These are phyloP conservation scores for Parnassius glacialis DNA, from an alignment of 2,888 invertebrate species.

Conservation along the genomic window DNA sequence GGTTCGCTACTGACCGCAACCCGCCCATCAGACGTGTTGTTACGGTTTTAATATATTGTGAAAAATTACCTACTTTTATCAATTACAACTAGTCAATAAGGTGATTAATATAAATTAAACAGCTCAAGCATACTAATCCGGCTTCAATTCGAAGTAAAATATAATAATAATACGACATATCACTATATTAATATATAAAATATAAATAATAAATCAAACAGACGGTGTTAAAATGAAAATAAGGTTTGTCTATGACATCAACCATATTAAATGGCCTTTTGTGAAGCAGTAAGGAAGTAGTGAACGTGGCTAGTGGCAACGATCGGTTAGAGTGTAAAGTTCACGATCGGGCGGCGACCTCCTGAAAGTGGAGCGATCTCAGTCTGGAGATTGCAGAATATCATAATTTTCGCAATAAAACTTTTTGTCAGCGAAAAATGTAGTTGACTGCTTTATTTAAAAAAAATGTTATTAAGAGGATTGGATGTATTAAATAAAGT, in stretches of 20 bases:
- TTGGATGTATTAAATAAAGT: no score
- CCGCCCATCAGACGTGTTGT: conserved; percentile 12
- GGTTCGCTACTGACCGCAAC: conserved; percentile 5
- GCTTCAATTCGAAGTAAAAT: no score
- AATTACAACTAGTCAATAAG: background rate
- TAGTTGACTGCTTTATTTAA: no score
- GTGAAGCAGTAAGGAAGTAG: conserved; percentile 30
- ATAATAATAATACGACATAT: no score
- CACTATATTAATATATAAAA: no score
- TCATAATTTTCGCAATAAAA: conserved; percentile 4
- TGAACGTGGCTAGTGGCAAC: conserved; percentile 1
- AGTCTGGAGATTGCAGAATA: conserved; percentile 13
- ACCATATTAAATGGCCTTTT: no score
- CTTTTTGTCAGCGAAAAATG: background rate
- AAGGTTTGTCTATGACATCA: no score
- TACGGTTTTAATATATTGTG: conserved; percentile 11
- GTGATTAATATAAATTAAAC: background rate
- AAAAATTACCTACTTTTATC: conserved; percentile 17
- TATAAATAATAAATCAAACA: no score
- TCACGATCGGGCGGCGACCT: conserved; percentile 76
- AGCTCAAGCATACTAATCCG: no score
- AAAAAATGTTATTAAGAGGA: no score
- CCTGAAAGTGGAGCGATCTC: conserved; percentile 65
- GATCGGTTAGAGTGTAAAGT: conserved; percentile 49
- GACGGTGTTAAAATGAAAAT: no score